Conservation (phyloP, 2,113 vertebrate species). For the Baryphthengus martii region DNA sequence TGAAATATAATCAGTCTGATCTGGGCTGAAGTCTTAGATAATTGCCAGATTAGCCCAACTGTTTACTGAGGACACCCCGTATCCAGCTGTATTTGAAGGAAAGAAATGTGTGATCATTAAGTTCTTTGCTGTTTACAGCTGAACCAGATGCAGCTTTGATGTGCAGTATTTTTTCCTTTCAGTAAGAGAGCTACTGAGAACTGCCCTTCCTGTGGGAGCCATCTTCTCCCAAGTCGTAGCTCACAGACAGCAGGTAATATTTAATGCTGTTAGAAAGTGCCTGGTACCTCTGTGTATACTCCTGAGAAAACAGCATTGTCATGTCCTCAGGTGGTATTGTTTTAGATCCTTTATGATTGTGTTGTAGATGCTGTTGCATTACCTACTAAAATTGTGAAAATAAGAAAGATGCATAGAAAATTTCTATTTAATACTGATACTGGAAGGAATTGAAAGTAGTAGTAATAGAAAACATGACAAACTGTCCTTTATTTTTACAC, state of each 20-base stretch:
- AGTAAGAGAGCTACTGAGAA: not conserved
- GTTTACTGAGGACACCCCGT: not conserved
- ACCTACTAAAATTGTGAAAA: not conserved
- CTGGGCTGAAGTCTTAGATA: not conserved
- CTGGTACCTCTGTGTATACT: not conserved
- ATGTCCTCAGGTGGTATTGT: not conserved
- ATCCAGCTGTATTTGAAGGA: not conserved
- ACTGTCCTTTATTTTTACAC: not conserved
- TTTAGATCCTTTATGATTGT: not conserved
- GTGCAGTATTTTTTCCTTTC: not conserved
- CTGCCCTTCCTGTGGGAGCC: not conserved
- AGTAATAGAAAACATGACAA: not conserved
- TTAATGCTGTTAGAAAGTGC: not conserved
- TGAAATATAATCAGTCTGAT: not conserved
- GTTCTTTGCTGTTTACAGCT: not conserved
- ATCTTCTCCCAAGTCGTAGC: not conserved
- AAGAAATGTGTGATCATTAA: not conserved
- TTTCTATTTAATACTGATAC: not conserved
- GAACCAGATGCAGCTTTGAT: not conserved
- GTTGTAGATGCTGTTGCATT: not conserved
- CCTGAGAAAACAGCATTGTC: not conserved
- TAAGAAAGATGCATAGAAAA: not conserved
- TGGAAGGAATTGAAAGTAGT: not conserved
- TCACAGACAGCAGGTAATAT: not conserved
- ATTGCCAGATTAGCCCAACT: not conserved